phyloP scores from a whole-genome alignment of 2,113 vertebrate genomes.

The Neodontobutis hainanensis region DNA sequence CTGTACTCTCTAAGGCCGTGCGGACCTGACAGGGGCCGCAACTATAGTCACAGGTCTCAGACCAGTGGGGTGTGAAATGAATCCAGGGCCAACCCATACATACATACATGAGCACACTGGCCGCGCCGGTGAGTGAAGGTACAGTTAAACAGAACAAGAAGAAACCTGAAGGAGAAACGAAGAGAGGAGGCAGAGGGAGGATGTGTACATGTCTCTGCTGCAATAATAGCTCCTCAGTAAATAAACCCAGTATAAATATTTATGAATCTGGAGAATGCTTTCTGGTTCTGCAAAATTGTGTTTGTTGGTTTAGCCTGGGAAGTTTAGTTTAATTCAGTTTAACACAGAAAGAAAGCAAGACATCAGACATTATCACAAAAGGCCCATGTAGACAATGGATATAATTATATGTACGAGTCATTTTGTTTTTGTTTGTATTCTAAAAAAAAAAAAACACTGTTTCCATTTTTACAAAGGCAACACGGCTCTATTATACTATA shows the following conservation, averaged over 20 bases:
- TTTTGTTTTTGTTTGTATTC: no score
- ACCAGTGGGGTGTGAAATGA: conserved; percentile 79
- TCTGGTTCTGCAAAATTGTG: conserved; percentile 2
- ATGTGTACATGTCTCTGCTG: conserved; percentile 20
- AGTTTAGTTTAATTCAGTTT: conserved; percentile 6
- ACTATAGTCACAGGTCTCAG: conserved; percentile 76
- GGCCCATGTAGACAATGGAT: not conserved
- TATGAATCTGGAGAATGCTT: conserved; percentile 17
- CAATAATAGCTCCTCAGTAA: conserved; percentile 18
- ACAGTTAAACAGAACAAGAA: conserved; percentile 8
- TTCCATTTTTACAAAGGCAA: no score
- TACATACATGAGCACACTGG: conserved; percentile 13
- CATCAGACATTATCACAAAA: not conserved
- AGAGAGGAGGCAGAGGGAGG: not conserved
- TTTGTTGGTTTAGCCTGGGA: conserved; percentile 16
- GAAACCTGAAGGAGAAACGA: not conserved
- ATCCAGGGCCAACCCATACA: conserved; percentile 56
- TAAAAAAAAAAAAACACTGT: no score
- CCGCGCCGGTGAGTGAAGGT: not conserved
- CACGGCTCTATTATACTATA: no score
- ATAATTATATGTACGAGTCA: not conserved
- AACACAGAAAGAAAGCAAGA: not conserved
- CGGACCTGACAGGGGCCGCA: conserved; percentile 67
- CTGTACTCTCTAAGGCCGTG: conserved; percentile 66
- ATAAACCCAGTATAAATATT: conserved; percentile 46